A percentile compares a stretch with the other conserved stretches of the same genome.
Evolutionary conservation across 2,888 invertebrate genomes (phyloP).

Genomic region (Cosmia trapezina): DNA sequence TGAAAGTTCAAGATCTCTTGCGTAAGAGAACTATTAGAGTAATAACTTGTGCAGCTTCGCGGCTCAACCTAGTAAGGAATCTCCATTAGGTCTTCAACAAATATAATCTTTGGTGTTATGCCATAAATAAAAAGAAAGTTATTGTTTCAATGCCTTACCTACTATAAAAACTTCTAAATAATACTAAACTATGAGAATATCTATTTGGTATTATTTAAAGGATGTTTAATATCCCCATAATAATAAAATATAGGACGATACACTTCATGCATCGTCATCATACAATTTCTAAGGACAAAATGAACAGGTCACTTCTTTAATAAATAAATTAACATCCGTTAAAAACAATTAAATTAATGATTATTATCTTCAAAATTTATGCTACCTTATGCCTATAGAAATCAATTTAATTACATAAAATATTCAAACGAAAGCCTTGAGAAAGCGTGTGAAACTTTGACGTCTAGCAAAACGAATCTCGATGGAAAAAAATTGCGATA

Average conservation of each 20-base stretch:
- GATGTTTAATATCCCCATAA: not conserved
- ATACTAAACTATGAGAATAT: not conserved
- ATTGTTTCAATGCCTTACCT: not conserved
- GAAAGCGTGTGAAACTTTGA: conserved; percentile 53
- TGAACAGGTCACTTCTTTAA: not conserved
- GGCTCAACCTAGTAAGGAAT: not conserved
- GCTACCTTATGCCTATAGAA: conserved; percentile 11
- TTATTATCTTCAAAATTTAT: not conserved
- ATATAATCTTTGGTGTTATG: not conserved
- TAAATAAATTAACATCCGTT: not conserved
- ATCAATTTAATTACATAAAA: conserved; percentile 37
- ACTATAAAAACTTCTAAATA: not conserved
- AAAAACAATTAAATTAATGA: not conserved
- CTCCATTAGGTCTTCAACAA: not conserved
- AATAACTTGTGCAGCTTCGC: conserved; percentile 7
- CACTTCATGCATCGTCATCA: not conserved
- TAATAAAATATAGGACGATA: not conserved
- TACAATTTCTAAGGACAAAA: not conserved
- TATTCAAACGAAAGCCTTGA: conserved; percentile 36
- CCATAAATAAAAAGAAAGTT: not conserved
- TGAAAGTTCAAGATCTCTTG: conserved; percentile 53
- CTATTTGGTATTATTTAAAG: not conserved
- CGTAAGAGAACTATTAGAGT: conserved; percentile 35
- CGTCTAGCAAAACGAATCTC: conserved; percentile 30
- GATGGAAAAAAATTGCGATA: not conserved